Evolutionary conservation across 1,140 invertebrate species (phyloP), one percentile per base, ranked within the genome.

Genomic region (Arctopsyche grandis): DNA sequence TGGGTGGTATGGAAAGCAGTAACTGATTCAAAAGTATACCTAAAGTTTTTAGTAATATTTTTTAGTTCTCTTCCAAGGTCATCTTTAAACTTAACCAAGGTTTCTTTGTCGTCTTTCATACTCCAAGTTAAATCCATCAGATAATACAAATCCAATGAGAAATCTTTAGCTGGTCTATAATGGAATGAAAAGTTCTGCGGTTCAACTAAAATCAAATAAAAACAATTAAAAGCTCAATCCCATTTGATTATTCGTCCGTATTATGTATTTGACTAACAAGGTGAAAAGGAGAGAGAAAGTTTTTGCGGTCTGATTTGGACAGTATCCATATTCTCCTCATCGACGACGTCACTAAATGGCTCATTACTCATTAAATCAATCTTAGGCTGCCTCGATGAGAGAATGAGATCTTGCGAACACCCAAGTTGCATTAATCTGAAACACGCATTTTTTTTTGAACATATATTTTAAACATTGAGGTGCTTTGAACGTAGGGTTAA

Each of bases 121-220:
- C 95, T 95, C 88, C 93, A 93, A 5, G 95, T 97, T 10, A 97
- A 87, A 85, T 98, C 96, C 94, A 97, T 96, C 44, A 98, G 86
- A 84, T 96, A 97, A 85, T 98, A 98, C 9, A 98, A 88, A 86
- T 98, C 96, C n/a, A 98, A 89, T 0, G 96, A 96, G 87, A 97
- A 97, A 85, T 97, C 94, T 84, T 89, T 92, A 48, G 92, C 91
- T 14, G 91, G 89, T 66, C 91, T 85, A 82, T 90, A 92, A 16
- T 87, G 86, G 79, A 92, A 87, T 76, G 87, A 85, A 19, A 92
- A 83, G 63, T 85, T 87, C 83, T 87, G 87, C 14, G 87, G 88
- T 81, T 90, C 87, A 43, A 88, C 90, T 91, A 84, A 77, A 88
- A 86, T 73, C 19, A 48, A 52, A 74, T 46, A 0, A 12, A 71